These are phyloP conservation scores for Metridium senile DNA, from an alignment of 92 coral and sea anemone species.

Conservation along the genomic window DNA sequence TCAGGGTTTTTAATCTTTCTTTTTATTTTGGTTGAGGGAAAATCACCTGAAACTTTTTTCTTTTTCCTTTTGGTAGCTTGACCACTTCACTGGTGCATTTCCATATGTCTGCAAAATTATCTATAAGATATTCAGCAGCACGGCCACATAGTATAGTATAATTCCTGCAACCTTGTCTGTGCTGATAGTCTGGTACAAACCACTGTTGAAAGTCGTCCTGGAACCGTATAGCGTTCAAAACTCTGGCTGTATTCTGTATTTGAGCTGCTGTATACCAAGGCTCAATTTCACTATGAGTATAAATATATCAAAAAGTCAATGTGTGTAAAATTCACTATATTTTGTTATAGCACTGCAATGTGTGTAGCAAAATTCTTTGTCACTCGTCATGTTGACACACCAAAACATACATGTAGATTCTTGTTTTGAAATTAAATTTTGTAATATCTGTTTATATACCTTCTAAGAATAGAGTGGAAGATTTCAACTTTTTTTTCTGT, in stretches of 20 bases:
- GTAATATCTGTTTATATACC: constrained; percentile 33
- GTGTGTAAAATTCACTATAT: not conserved
- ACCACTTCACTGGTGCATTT: constrained; percentile 22
- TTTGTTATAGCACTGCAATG: not conserved
- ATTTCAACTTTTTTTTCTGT: constrained; percentile 58
- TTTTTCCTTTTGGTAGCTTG: constrained; percentile 37
- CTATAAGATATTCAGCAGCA: constrained; percentile 37
- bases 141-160: constrained; percentile 27
- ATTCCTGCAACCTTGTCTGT: constrained; percentile 16
- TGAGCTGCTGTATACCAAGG: constrained; percentile 46
- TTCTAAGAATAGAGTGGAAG: constrained; percentile 50
- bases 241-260: constrained; percentile 15
- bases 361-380: too few relatives aligned
- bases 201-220: constrained; percentile 31
- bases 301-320: not conserved
- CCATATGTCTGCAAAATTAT: constrained; percentile 40
- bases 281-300: constrained; percentile 42
- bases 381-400: too few relatives aligned
- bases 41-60: constrained; percentile 40
- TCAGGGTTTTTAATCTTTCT: constrained; percentile 37
- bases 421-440: not conserved
- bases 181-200: constrained; percentile 31
- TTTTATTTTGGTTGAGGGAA: not conserved
- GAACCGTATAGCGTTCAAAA: constrained; percentile 30
- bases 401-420: too few relatives aligned